Base-by-base conservation (phyloP, 1,140 invertebrate genomes). In the Eufriesea mexicana region DNA sequence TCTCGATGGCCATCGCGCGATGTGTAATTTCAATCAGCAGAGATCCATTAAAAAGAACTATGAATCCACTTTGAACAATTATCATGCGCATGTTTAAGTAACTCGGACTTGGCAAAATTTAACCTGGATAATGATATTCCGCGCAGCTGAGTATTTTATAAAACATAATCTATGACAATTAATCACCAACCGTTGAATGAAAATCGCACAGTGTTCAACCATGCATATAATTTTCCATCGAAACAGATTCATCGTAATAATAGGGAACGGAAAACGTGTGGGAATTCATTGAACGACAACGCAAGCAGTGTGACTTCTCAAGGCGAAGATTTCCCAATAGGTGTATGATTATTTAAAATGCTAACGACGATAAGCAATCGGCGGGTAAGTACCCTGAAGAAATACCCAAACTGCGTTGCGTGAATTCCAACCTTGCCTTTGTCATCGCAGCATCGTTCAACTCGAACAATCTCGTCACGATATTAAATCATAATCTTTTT, bases 251-350 rank as follows among this genome's bases (percentile, higher is more conserved):
- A 67, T 66, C 28, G 42, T 25, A 28, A 76, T 28, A 55, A 20
- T n/a, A 45, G 9, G 10, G 18, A 77, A 47, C 57, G 55, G 67
- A 75, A 51, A 76, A 74, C 28, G 66, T 79, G 72, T 87, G 85
- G 72, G 82, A 87, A 73, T 70, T 77, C 82, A 76, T 77, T 62
- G 54, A 76, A 18, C 61, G 76, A 77, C 70, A 74, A 75, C 57
- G 72, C 42, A 72, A n/a, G 51, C 66, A 84, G 62, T 78, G 62
- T 78, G 68, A 45, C 25, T 83, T 35, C 47, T 70, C 85, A 87
- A 86, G 85, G 75, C 23, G 57, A 86, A 49, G 59, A 61, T 87
- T 87, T 87, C 85, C 70, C 82, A 87, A 87, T 87, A 77, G 61
- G 42, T 59, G 55, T 42, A 72, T 67, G 76, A 86, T 76, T 87